Conservation (phyloP, 2,113 vertebrate genomes). For the Anolis sagrei region DNA sequence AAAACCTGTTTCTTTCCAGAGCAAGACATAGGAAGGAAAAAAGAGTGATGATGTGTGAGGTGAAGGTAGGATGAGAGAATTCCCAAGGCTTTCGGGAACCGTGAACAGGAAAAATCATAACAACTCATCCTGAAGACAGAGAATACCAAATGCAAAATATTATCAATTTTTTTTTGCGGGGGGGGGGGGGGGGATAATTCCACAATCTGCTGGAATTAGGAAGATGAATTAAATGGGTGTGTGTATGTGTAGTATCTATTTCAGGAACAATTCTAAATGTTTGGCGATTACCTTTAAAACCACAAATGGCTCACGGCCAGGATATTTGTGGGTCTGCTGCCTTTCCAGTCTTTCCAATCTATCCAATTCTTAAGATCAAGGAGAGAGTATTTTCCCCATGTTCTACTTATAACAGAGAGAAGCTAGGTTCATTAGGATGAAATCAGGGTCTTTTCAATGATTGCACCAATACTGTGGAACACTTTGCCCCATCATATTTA, state of each 20-base stretch:
- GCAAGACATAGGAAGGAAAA: not conserved
- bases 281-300: too few relatives aligned
- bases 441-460: not conserved
- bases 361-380: not conserved
- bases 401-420: too few relatives aligned
- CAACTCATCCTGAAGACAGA: not conserved
- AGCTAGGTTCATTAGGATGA: not conserved
- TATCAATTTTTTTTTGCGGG: too few relatives aligned
- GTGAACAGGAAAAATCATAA: not conserved
- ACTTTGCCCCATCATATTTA: not conserved
- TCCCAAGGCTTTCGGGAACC: not conserved
- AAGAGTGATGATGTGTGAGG: constrained; percentile 18
- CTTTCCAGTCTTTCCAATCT: not conserved
- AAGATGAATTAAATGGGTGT: not conserved
- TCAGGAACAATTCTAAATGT: not conserved
- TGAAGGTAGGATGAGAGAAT: not conserved
- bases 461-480: not conserved
- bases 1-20: constrained; percentile 7
- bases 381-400: not conserved
- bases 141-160: not conserved
- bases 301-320: not conserved
- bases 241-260: not conserved
- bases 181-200: not conserved
- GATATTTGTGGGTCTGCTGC: not conserved
- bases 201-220: not conserved